Percentiles rank a stretch among this genome's conserved stretches.
Conservation (phyloP, 2,888 invertebrate genomes). For the Drosophila multiciliata region DNA sequence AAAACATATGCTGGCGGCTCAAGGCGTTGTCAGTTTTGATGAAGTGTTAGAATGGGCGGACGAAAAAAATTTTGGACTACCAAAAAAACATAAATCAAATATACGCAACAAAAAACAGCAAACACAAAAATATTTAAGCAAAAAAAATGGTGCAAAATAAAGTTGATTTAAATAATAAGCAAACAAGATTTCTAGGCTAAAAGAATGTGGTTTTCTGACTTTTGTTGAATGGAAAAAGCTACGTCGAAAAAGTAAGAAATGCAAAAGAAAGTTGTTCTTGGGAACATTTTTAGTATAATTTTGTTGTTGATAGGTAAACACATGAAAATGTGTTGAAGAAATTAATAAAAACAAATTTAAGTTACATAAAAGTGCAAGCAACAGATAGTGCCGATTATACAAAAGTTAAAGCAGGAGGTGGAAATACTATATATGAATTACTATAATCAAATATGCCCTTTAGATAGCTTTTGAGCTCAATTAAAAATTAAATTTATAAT, state of each 20-base stretch:
- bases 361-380: constrained; percentile 8
- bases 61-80: constrained; percentile 83
- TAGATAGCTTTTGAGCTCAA: neutral
- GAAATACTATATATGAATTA: neutral
- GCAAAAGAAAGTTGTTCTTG: constrained; percentile 26
- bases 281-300: constrained; percentile 60
- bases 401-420: neutral
- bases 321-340: constrained; percentile 7
- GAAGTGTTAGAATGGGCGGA: constrained; percentile 84
- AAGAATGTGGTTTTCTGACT: constrained; percentile 18
- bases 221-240: constrained; percentile 31
- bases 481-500: neutral
- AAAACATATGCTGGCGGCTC: constrained; percentile 62
- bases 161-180: constrained; percentile 2
- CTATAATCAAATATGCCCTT: too few species aligned
- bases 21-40: constrained; percentile 63
- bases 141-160: constrained; percentile 8
- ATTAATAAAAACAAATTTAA: neutral
- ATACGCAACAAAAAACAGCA: constrained; percentile 69
- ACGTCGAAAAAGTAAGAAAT: constrained; percentile 16
- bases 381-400: neutral
- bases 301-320: constrained; percentile 14
- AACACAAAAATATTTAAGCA: constrained; percentile 52
- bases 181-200: constrained; percentile 20
- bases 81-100: constrained; percentile 72